Conservation (phyloP, 2,113 vertebrate genomes). For the Lates calcarifer region DNA sequence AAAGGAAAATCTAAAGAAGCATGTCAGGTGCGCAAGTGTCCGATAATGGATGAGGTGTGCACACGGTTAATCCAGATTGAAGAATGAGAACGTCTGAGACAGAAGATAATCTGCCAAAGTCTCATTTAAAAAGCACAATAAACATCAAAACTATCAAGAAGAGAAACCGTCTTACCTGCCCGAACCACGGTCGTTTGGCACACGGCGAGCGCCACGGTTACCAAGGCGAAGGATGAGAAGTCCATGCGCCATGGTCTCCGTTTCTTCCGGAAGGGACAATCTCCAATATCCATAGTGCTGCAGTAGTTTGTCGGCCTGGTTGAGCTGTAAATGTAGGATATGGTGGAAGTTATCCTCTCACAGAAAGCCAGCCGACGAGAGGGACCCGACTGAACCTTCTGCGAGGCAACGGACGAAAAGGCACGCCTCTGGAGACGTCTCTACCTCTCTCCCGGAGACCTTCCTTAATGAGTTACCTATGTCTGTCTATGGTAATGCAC, state of each 20-base stretch:
- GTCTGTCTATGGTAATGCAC: constrained; percentile 67
- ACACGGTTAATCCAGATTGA: background rate
- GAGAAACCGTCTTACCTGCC: constrained; percentile 80
- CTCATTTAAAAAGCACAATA: background rate
- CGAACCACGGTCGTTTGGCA: constrained; percentile 76
- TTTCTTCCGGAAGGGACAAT: constrained; percentile 82
- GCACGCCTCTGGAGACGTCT: constrained; percentile 76
- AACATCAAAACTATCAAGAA: background rate
- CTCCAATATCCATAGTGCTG: constrained; percentile 85
- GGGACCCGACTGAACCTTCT: constrained; percentile 75
- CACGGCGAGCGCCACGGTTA: constrained; percentile 72
- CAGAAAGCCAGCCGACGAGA: constrained; percentile 79
- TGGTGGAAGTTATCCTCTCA: constrained; percentile 74
- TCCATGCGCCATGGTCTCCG: constrained; percentile 82
- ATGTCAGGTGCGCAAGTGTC: constrained; percentile 52
- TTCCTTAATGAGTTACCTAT: constrained; percentile 65
- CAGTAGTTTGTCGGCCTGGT: constrained; percentile 63
- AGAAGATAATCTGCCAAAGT: too few species aligned
- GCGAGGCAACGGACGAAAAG: constrained; percentile 70
- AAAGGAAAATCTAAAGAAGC: constrained; percentile 10
- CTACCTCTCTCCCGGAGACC: constrained; percentile 64
- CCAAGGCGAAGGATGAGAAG: constrained; percentile 77
- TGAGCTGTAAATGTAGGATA: constrained; percentile 68
- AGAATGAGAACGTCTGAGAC: background rate
- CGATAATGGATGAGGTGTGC: constrained; percentile 6